Conservation (phyloP, 2,888 invertebrate genomes). For the Drosophila macrothrix region DNA sequence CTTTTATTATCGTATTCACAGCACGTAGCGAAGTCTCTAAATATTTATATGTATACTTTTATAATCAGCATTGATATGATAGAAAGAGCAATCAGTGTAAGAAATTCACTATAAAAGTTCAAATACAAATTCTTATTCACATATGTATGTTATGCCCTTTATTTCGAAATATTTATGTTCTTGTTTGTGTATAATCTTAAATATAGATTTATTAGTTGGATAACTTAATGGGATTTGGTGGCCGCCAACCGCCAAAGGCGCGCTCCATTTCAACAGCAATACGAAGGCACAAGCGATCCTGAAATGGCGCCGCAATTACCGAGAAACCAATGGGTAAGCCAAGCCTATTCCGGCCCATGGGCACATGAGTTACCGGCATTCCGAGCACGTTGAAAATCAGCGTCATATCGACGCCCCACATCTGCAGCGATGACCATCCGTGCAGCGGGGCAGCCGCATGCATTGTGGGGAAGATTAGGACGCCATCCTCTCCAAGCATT, state of each 20-base stretch:
- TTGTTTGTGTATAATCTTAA: neutral
- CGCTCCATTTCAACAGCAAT: slow-evolving; percentile 92
- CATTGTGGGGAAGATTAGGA: slow-evolving; percentile 91
- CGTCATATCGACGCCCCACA: slow-evolving; percentile 76
- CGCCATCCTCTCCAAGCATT: slow-evolving; percentile 89
- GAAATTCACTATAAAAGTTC: too few relatives aligned
- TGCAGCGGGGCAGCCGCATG: slow-evolving; percentile 88
- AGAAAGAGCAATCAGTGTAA: too few relatives aligned
- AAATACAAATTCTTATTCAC: neutral
- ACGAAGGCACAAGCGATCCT: slow-evolving; percentile 92
- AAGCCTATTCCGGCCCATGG: slow-evolving; percentile 87
- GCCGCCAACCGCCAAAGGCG: slow-evolving; percentile 93
- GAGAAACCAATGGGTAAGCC: slow-evolving; percentile 92
- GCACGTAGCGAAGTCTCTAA: neutral
- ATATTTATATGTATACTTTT: too few relatives aligned
- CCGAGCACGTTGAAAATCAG: slow-evolving; percentile 87
- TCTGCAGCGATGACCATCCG: slow-evolving; percentile 85
- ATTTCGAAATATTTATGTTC: neutral
- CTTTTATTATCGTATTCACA: neutral
- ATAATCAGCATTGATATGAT: too few relatives aligned
- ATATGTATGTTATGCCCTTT: neutral
- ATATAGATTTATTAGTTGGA: neutral
- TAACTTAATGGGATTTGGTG: slow-evolving; percentile 84
- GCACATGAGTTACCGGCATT: slow-evolving; percentile 91
- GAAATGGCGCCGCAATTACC: slow-evolving; percentile 90